Evolutionary conservation across 2,113 vertebrate genomes (phyloP).

Genomic region (Nyctereutes procyonoides): DNA sequence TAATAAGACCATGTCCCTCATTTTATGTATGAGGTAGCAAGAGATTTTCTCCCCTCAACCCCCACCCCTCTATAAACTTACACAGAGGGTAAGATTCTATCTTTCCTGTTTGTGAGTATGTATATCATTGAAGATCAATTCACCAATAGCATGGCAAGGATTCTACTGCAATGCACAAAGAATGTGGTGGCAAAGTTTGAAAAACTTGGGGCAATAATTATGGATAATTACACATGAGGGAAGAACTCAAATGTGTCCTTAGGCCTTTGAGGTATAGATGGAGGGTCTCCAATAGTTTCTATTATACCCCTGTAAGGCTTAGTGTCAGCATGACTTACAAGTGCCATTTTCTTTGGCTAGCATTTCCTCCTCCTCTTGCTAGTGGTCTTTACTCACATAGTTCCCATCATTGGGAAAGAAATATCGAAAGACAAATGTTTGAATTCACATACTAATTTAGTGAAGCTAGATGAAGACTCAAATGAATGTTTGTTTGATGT

Average conservation of each 20-base stretch:
- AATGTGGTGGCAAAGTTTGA: conserved; percentile 69
- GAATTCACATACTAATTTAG: conserved; percentile 83
- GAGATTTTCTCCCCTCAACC: neutral
- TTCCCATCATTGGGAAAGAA: conserved; percentile 67
- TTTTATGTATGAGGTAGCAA: conserved; percentile 29
- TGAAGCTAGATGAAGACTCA: conserved; percentile 77
- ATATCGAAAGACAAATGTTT: conserved; percentile 80
- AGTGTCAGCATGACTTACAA: conserved; percentile 74
- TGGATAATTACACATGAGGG: conserved; percentile 72
- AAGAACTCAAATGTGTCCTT: conserved; percentile 67
- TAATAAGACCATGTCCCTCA: neutral
- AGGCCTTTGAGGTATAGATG: conserved; percentile 79
- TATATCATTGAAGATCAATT: conserved; percentile 46
- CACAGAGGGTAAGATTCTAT: neutral
- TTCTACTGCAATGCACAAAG: conserved; percentile 46
- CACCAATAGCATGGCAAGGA: conserved; percentile 42
- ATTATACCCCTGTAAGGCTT: conserved; percentile 69
- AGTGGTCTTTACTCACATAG: conserved; percentile 74
- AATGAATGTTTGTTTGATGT: conserved; percentile 82
- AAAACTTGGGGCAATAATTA: conserved; percentile 76
- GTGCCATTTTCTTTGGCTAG: conserved; percentile 78
- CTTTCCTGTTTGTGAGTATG: conserved; percentile 37
- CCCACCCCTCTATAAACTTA: conserved; percentile 11
- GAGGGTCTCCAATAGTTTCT: conserved; percentile 72
- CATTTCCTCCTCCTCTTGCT: conserved; percentile 79